Evolutionary conservation across 2,797 vertebrate species (phyloP), one percentile per base, ranked within the genome.

Genomic region (Malacoraja senta): DNA sequence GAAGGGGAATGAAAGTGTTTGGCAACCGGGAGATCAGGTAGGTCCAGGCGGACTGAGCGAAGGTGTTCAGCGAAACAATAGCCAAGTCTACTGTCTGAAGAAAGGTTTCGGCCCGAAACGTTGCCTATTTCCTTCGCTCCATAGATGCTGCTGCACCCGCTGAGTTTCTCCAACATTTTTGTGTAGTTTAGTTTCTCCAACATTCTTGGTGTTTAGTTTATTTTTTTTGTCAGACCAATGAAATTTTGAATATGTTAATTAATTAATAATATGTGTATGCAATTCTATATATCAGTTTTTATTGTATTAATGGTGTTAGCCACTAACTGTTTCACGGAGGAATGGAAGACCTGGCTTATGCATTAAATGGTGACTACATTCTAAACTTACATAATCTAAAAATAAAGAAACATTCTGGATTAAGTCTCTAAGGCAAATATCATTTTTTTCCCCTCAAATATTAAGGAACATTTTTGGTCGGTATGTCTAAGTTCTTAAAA

Each of bases 251-350:
- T 68, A 68, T 88, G 65, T 88, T 88, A 68, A 24, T 17, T 35
- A 35, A 32, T 88, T 53, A 53, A 8, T 19, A 63, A 58, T 58
- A 88, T 68, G 65, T 88, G 8, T 15, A 68, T 19, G n/a, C 61
- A 88, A 88, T 88, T 32, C n/a, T 68, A n/a, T 61, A 10, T 88
- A 21, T 88, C 63, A 68, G n/a, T 68, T 68, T 88, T 88, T 88
- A 68, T n/a, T 68, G 17, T 1, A 15, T 88, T 68, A 68, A 26
- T 35, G n/a, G 19, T 35, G n/a, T 32, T 61, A 61, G 3, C 29
- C 29, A 68, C 44, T 84, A 61, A 13, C 32, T 88, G n/a, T 8
- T 35, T 68, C 61, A 17, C 84, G 10, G 21, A 53, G 80, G 58
- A 83, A 58, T 83, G 9, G 0, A 65, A 19, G 58, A 61, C 8